Evolutionary conservation across 2,797 vertebrate genomes (phyloP).

Genomic region (Crax fasciolata): DNA sequence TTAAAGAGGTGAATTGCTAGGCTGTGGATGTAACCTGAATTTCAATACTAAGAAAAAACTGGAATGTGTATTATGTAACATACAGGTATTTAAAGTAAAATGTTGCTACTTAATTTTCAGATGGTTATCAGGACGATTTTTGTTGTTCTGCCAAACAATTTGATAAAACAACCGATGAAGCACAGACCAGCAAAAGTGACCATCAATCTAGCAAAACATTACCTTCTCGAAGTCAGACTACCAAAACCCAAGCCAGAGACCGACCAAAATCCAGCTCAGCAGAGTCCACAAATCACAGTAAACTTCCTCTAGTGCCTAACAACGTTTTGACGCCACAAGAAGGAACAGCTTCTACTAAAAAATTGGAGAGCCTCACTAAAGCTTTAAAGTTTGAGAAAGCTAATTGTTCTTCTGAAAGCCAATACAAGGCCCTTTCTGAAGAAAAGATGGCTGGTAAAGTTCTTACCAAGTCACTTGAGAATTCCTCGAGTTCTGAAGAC

Average conservation of each 20-base stretch:
- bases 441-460: constrained; percentile 75
- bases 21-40: background rate
- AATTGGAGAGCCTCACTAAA: constrained; percentile 78
- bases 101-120: constrained; percentile 80
- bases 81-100: background rate
- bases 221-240: constrained; percentile 67
- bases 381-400: constrained; percentile 81
- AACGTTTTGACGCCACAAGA: constrained; percentile 81
- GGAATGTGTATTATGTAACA: background rate
- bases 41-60: background rate
- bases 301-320: constrained; percentile 86
- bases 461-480: constrained; percentile 69
- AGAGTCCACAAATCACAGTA: constrained; percentile 79
- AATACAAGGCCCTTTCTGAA: constrained; percentile 62
- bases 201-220: constrained; percentile 69
- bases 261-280: constrained; percentile 73
- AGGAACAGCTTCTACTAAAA: constrained; percentile 78
- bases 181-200: constrained; percentile 73
- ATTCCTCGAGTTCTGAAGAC: constrained; percentile 75
- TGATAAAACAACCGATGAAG: constrained; percentile 76
- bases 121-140: constrained; percentile 95
- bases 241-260: constrained; percentile 80
- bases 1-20: background rate
- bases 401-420: constrained; percentile 77
- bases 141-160: constrained; percentile 91